Conservation (phyloP, 1,140 invertebrate genomes). For the Acyrthosiphon pisum region DNA sequence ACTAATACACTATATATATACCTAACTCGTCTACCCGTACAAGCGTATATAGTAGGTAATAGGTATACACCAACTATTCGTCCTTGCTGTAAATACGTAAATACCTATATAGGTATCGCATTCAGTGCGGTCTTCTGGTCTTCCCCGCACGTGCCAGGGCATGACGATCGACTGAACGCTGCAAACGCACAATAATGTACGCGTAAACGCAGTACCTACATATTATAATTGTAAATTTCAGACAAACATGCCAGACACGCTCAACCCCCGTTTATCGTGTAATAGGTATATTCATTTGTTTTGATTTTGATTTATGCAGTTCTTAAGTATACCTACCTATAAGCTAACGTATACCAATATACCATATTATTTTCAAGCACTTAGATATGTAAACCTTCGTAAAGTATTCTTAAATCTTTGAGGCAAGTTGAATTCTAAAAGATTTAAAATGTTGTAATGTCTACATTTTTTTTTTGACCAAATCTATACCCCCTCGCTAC, state of each 20-base stretch:
- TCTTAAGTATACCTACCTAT: background rate
- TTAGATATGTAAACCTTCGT: background rate
- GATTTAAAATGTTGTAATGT: background rate
- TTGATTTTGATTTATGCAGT: background rate
- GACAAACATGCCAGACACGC: background rate
- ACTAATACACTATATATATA: background rate
- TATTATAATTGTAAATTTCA: background rate
- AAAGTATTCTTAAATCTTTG: background rate
- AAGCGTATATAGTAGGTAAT: background rate
- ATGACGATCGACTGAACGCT: background rate
- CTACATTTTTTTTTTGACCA: background rate
- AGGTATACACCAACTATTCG: background rate
- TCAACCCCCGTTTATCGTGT: background rate
- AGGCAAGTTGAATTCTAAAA: background rate
- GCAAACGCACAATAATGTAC: background rate
- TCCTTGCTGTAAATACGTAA: background rate
- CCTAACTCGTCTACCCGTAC: background rate
- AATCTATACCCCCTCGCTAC: background rate
- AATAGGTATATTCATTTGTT: background rate
- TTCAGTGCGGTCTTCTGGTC: background rate
- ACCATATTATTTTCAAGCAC: background rate
- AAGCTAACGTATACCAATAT: too few relatives aligned
- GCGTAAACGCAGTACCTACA: background rate
- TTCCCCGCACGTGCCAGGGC: too few relatives aligned
- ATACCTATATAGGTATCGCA: background rate